Conservation (phyloP, 2,888 invertebrate genomes). For the Lacanobia wlatinum region DNA sequence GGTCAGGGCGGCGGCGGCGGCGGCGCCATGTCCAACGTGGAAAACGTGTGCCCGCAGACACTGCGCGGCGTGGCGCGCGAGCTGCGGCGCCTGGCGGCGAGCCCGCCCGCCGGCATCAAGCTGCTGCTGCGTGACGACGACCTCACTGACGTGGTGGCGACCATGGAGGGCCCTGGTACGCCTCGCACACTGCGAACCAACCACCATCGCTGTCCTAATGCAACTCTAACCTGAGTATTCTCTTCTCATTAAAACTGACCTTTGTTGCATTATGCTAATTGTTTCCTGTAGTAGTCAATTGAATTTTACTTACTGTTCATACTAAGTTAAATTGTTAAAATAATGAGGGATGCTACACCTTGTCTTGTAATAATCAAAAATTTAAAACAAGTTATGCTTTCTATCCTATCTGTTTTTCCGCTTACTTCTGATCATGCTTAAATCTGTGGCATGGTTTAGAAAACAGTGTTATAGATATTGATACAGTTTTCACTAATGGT, state of each 20-base stretch:
- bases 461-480: neutral
- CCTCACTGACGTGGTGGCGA: slow-evolving; percentile 97
- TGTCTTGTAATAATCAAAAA: too few species aligned
- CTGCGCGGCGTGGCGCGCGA: slow-evolving; percentile 97
- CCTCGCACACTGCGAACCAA: neutral
- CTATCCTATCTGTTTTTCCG: too few species aligned
- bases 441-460: too few species aligned
- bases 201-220: neutral
- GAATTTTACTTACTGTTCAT: neutral
- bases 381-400: too few species aligned
- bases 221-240: neutral
- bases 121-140: slow-evolving; percentile 97
- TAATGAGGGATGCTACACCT: neutral
- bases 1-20: slow-evolving; percentile 23
- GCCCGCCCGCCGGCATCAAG: slow-evolving; percentile 97
- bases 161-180: slow-evolving; percentile 95
- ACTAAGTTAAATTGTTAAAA: neutral
- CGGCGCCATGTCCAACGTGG: slow-evolving; percentile 94
- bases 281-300: neutral
- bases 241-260: neutral
- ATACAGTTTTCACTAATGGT: neutral
- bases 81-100: slow-evolving; percentile 95
- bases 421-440: too few species aligned
- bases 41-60: slow-evolving; percentile 98
- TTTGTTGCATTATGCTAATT: neutral